These are phyloP conservation scores for Botia almorhae DNA, from an alignment of 2,797 vertebrate genomes.

Conservation along the genomic window DNA sequence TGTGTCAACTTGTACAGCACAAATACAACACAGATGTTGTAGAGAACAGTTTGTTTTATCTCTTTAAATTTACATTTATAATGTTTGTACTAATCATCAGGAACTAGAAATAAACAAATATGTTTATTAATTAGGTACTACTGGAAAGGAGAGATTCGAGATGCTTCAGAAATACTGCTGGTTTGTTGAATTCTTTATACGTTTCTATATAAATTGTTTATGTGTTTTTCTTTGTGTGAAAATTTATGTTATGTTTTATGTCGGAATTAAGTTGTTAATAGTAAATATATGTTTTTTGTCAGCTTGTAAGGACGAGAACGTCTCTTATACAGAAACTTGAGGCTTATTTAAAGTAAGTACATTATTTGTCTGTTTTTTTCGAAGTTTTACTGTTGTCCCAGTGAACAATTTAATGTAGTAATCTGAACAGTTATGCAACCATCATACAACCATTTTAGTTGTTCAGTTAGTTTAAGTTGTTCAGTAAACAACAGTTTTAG, in stretches of 20 bases:
- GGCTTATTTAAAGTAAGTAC: slow-evolving; percentile 83
- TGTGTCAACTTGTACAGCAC: not conserved
- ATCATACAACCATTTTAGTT: not conserved
- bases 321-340: slow-evolving; percentile 78
- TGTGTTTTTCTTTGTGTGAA: not conserved
- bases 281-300: slow-evolving; percentile 58
- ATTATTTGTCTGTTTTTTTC: not conserved
- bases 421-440: no score
- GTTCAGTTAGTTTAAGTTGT: not conserved
- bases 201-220: not conserved
- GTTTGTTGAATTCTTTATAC: slow-evolving; percentile 64
- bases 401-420: not conserved
- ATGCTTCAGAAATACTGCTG: slow-evolving; percentile 85
- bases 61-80: not conserved
- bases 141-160: slow-evolving; percentile 89
- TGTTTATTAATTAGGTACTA: slow-evolving; percentile 77
- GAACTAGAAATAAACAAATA: not conserved
- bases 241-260: not conserved
- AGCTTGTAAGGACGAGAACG: slow-evolving; percentile 89
- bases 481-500: no score
- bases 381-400: not conserved
- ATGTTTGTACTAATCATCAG: not conserved
- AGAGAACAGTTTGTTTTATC: not conserved
- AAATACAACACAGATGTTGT: not conserved
- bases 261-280: not conserved